Evolutionary conservation across 92 coral and sea anemone genomes (phyloP).

Genomic region (Porites rus): DNA sequence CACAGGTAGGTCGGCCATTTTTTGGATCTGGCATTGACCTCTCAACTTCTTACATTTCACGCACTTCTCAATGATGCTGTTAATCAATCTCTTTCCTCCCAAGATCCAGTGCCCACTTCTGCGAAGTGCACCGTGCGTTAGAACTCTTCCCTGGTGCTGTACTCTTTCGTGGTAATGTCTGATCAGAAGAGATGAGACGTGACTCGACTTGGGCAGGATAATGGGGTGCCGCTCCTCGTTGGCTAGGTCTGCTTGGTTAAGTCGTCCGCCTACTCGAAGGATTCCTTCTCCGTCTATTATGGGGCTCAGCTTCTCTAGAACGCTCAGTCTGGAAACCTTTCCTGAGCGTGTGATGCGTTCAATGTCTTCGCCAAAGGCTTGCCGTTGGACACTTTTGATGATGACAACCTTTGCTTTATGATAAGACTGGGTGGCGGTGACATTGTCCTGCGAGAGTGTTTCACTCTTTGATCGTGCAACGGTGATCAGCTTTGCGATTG

Average conservation of each 20-base stretch:
- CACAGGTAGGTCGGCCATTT: too few species aligned
- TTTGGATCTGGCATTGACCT: too few species aligned
- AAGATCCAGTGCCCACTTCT: too few species aligned
- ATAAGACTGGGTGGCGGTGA: slow-evolving; percentile 2
- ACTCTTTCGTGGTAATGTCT: slow-evolving; percentile 32
- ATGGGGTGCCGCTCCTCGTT: slow-evolving; percentile 47
- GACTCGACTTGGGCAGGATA: slow-evolving; percentile 38
- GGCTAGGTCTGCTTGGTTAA: slow-evolving; percentile 34
- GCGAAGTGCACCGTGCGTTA: too few species aligned
- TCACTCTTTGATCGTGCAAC: not conserved
- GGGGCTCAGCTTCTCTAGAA: slow-evolving; percentile 34
- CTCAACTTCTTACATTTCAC: too few species aligned
- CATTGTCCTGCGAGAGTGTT: not conserved
- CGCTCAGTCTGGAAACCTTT: slow-evolving; percentile 32
- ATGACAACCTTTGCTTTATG: slow-evolving; percentile 24
- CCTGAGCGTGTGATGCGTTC: not conserved
- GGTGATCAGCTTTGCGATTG: slow-evolving; percentile 28
- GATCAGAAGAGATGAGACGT: slow-evolving; percentile 34
- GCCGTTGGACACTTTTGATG: slow-evolving; percentile 19
- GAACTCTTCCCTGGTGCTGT: too few species aligned
- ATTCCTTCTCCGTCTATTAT: slow-evolving; percentile 38
- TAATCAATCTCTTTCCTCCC: too few species aligned
- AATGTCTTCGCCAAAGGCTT: slow-evolving; percentile 29
- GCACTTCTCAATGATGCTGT: too few species aligned
- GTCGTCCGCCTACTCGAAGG: slow-evolving; percentile 54